Evolutionary conservation across 2,888 invertebrate species (phyloP).

Genomic region (Hypomecis atomaria): DNA sequence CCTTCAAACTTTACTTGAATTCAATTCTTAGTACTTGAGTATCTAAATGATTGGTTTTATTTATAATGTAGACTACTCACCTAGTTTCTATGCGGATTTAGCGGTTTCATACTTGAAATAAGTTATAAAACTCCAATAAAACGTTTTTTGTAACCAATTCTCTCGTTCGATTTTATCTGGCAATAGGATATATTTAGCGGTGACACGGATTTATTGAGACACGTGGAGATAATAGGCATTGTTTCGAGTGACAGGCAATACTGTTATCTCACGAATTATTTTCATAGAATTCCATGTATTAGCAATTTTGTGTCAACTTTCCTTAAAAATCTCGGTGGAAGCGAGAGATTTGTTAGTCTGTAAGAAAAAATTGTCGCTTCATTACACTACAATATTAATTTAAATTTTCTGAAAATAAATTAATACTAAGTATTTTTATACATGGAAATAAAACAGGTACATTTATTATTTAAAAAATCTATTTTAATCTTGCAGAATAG

Average conservation of each 20-base stretch:
- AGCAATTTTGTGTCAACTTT: slow-evolving; percentile 1
- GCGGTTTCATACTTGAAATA: slow-evolving; percentile 10
- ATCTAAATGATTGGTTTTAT: background rate
- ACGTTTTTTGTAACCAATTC: slow-evolving; percentile 11
- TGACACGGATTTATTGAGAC: slow-evolving; percentile 31
- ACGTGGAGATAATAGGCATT: slow-evolving; percentile 10
- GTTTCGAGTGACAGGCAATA: slow-evolving; percentile 7
- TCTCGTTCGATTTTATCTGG: slow-evolving; percentile 4
- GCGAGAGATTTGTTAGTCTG: no score
- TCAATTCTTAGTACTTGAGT: slow-evolving; percentile 1
- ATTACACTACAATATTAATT: no score
- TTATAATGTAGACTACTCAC: slow-evolving; percentile 5
- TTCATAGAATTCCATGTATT: slow-evolving; percentile 17
- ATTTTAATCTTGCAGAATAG: no score
- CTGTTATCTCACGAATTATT: slow-evolving; percentile 8
- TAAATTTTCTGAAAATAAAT: no score
- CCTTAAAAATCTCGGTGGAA: slow-evolving; percentile 5
- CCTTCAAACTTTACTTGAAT: slow-evolving; percentile 4
- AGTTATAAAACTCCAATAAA: slow-evolving; percentile 1
- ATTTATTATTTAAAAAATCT: no score
- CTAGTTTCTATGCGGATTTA: slow-evolving; percentile 13
- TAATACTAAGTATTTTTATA: no score
- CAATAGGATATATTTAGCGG: slow-evolving; percentile 24
- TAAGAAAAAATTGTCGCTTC: no score
- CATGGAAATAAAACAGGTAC: no score